Evolutionary conservation across 2,113 vertebrate species (phyloP).

Genomic region (Rhinoptilus africanus): DNA sequence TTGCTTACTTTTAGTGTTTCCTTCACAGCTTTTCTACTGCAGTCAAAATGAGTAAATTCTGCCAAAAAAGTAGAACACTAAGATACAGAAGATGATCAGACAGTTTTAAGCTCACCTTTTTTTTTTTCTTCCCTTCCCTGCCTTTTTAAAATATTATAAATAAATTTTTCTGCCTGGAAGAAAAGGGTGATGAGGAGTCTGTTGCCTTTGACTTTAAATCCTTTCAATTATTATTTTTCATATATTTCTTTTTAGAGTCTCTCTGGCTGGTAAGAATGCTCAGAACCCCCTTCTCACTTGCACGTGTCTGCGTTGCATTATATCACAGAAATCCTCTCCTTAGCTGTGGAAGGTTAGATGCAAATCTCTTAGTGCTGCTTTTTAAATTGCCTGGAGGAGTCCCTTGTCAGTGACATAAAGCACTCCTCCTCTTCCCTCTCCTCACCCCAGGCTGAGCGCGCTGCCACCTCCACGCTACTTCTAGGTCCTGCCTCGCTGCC

Average conservation of each 20-base stretch:
- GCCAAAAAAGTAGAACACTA: background rate
- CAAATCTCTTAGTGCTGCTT: background rate
- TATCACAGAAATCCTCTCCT: background rate
- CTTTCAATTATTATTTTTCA: background rate
- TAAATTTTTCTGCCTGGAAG: background rate
- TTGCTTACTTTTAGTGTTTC: background rate
- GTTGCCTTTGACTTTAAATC: background rate
- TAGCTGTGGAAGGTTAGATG: background rate
- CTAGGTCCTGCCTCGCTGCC: background rate
- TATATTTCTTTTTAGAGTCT: background rate
- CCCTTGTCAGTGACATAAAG: background rate
- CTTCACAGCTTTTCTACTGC: background rate
- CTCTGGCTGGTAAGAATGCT: background rate
- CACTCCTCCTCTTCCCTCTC: background rate
- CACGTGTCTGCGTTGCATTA: background rate
- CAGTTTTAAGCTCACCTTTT: background rate
- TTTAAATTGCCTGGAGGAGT: slow-evolving; percentile 36
- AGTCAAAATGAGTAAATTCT: background rate
- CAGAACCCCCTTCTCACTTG: background rate
- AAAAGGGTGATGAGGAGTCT: background rate
- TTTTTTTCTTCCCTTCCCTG: fast-evolving
- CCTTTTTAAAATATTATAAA: background rate
- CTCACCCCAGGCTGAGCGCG: background rate
- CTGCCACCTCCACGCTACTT: background rate
- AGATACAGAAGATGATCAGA: background rate